These are phyloP conservation scores for Fulmarus glacialis DNA, from an alignment of 2,113 vertebrate genomes.

Conservation along the genomic window DNA sequence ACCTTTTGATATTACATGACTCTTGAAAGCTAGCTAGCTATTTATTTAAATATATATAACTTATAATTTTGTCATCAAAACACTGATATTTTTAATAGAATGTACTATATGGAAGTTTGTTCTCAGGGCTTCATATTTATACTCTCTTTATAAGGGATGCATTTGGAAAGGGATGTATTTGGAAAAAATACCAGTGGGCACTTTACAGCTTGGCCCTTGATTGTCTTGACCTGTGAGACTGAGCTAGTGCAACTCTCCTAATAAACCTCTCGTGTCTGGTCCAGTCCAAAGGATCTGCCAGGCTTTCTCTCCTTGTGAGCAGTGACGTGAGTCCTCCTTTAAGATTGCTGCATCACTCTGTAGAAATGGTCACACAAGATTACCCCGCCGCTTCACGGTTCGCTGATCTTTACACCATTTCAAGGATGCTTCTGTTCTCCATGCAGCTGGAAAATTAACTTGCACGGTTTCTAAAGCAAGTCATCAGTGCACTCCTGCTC, in stretches of 20 bases:
- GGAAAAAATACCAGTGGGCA: background rate
- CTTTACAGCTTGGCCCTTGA: background rate
- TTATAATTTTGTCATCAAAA: constrained; percentile 14
- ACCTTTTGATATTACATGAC: background rate
- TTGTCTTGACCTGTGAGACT: background rate
- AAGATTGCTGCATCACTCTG: accelerated
- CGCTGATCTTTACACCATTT: accelerated
- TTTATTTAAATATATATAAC: constrained; percentile 6
- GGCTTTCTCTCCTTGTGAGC: background rate
- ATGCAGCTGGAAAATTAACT: background rate
- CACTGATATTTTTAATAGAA: constrained; percentile 20
- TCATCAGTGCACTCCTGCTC: background rate
- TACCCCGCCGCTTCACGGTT: background rate
- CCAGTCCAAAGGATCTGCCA: background rate
- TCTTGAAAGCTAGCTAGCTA: constrained; percentile 21
- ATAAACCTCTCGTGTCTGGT: background rate
- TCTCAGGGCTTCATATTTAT: constrained; percentile 62
- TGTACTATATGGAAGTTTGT: constrained; percentile 30
- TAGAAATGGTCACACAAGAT: background rate
- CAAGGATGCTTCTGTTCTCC: background rate
- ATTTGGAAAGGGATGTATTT: constrained; percentile 4
- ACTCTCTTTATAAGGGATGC: background rate
- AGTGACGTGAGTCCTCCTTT: background rate
- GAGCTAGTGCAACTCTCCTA: background rate
- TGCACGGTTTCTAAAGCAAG: background rate